Percentiles rank a stretch among this genome's conserved stretches.
Evolutionary conservation across 2,113 vertebrate species (phyloP).

Genomic region (Poeciliopsis turrubarensis): DNA sequence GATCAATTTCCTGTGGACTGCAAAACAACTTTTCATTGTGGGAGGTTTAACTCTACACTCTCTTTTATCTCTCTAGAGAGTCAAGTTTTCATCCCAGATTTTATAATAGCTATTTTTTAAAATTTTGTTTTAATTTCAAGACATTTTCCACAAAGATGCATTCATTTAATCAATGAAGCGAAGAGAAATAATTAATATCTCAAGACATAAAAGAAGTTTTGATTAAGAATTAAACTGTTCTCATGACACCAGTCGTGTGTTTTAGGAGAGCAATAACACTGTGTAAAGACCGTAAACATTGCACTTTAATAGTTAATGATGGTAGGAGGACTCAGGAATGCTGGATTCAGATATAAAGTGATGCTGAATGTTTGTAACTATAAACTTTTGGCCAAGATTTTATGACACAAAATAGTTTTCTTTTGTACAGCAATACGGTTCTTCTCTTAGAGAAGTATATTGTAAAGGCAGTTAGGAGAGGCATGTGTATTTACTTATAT

Average conservation of each 20-base stretch:
- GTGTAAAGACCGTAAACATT: constrained; percentile 34
- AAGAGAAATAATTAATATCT: constrained; percentile 15
- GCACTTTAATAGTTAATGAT: constrained; percentile 32
- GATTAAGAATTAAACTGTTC: constrained; percentile 27
- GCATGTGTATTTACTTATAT: background rate
- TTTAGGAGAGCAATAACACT: constrained; percentile 17
- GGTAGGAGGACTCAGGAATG: constrained; percentile 13
- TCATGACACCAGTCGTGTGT: constrained; percentile 38
- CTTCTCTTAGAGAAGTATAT: too few relatives aligned
- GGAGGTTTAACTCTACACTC: constrained; percentile 1
- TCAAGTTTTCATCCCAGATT: background rate
- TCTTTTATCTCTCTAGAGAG: background rate
- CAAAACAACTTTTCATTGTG: background rate
- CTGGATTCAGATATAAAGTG: background rate
- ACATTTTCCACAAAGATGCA: background rate
- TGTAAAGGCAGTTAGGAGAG: too few relatives aligned
- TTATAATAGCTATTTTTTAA: background rate
- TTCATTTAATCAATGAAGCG: background rate
- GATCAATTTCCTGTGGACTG: constrained; percentile 7
- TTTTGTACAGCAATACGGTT: background rate
- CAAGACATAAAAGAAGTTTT: constrained; percentile 26
- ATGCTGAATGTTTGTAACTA: too few relatives aligned
- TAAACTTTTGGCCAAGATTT: too few relatives aligned
- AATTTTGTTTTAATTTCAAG: background rate
- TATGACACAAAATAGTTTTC: constrained; percentile 3